Evolutionary conservation across 2,113 vertebrate species (phyloP).

Genomic region (Dolichotis patagonum): DNA sequence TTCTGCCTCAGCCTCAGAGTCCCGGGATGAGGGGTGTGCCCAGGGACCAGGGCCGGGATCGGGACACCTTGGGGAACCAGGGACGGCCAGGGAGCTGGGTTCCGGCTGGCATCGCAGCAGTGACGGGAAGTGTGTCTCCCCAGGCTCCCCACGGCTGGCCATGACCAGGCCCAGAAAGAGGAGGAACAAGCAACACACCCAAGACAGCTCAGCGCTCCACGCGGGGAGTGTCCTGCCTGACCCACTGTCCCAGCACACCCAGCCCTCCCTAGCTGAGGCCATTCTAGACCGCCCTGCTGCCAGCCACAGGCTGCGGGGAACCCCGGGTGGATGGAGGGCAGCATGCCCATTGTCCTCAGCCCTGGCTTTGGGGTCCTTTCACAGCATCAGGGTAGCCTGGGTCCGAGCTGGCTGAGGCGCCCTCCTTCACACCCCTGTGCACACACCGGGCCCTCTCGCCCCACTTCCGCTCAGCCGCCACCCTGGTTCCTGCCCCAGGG

Average conservation of each 20-base stretch:
- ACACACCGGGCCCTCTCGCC: too few relatives aligned
- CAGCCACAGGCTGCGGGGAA: neutral
- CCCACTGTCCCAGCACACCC: neutral
- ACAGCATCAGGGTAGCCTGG: neutral
- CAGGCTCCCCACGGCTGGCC: neutral
- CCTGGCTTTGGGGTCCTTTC: neutral
- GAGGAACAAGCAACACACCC: accelerated
- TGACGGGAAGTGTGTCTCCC: accelerated
- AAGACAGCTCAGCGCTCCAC: neutral
- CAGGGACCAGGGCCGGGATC: neutral
- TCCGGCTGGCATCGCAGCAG: neutral
- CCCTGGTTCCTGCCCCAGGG: neutral
- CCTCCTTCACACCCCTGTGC: neutral
- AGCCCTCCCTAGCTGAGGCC: neutral
- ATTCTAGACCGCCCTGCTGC: neutral
- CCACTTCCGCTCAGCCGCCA: neutral
- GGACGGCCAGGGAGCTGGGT: too few relatives aligned
- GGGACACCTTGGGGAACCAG: neutral
- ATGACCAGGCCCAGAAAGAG: neutral
- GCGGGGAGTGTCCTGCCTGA: neutral
- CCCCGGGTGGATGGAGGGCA: neutral
- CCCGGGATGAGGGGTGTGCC: neutral
- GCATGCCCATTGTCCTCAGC: neutral
- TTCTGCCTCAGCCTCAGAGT: neutral
- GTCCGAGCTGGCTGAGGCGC: neutral